These are phyloP conservation scores for Colletes collaris DNA, from an alignment of 2,888 invertebrate genomes.

Conservation along the genomic window DNA sequence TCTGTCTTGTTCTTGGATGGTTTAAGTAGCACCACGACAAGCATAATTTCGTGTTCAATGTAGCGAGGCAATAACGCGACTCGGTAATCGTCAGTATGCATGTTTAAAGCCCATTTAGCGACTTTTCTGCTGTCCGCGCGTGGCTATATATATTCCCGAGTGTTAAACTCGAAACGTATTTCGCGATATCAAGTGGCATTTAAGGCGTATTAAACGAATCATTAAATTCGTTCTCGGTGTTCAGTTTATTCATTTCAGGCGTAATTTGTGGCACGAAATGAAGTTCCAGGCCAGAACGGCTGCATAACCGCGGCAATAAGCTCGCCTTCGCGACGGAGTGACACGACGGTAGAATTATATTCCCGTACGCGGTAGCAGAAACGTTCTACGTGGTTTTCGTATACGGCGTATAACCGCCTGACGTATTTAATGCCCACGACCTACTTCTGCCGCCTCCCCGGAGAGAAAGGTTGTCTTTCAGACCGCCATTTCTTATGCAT, in stretches of 20 bases:
- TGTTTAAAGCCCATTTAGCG: neutral
- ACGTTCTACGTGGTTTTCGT: slow-evolving; percentile 48
- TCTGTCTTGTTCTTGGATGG: too few relatives aligned
- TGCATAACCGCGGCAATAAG: slow-evolving; percentile 12
- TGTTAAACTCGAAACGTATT: slow-evolving; percentile 7
- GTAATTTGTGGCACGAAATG: slow-evolving; percentile 38
- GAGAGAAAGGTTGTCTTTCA: slow-evolving; percentile 52
- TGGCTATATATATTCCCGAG: neutral
- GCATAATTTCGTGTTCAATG: neutral
- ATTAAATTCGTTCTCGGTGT: slow-evolving; percentile 26
- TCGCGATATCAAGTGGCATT: slow-evolving; percentile 20
- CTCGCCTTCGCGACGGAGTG: slow-evolving; percentile 26
- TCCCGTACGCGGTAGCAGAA: slow-evolving; percentile 39
- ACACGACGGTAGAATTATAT: slow-evolving; percentile 59
- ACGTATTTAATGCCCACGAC: slow-evolving; percentile 63
- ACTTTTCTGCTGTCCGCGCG: neutral
- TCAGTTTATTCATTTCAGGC: slow-evolving; percentile 15
- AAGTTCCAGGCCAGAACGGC: slow-evolving; percentile 17
- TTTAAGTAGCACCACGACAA: neutral
- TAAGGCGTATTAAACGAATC: slow-evolving; percentile 26
- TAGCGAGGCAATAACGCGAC: neutral
- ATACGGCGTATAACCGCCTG: slow-evolving; percentile 34
- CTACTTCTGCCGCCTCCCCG: slow-evolving; percentile 53
- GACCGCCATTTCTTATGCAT: slow-evolving; percentile 50
- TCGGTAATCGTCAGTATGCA: neutral